Percentiles rank a stretch among this genome's conserved stretches.
Conservation (phyloP, 2,113 vertebrate genomes). For the Arizona elegans region DNA sequence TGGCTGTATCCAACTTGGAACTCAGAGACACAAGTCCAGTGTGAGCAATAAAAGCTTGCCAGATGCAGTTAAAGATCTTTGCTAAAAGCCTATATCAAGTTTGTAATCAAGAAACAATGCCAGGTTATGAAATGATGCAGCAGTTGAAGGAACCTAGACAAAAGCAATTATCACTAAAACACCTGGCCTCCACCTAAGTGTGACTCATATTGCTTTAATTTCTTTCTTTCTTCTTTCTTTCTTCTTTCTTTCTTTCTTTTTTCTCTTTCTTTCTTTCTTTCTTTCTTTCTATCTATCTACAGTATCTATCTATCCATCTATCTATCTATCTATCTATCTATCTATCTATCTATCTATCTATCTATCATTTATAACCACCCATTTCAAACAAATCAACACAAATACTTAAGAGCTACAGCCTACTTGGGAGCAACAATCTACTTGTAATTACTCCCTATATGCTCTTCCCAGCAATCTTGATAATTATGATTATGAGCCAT, state of each 20-base stretch:
- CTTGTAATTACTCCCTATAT: background rate
- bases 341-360: no score
- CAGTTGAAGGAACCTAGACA: background rate
- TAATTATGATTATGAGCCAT: background rate
- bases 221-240: no score
- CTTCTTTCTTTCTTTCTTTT: no score
- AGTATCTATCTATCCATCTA: no score
- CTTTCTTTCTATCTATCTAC: no score
- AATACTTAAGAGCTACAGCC: background rate
- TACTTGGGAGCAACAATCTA: background rate
- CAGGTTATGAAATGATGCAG: background rate
- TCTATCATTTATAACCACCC: no score
- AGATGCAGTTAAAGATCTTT: background rate
- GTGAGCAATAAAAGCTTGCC: background rate
- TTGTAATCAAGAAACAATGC: background rate
- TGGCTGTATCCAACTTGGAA: background rate
- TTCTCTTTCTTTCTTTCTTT: no score
- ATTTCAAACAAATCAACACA: no score
- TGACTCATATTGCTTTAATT: background rate
- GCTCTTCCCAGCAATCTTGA: background rate
- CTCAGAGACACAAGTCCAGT: background rate
- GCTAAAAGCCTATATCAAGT: background rate
- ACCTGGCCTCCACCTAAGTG: background rate
- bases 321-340: no score
- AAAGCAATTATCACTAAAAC: background rate